phyloP scores from a whole-genome alignment of 2,888 invertebrate species.

The Ommatoiulus sabulosus region DNA sequence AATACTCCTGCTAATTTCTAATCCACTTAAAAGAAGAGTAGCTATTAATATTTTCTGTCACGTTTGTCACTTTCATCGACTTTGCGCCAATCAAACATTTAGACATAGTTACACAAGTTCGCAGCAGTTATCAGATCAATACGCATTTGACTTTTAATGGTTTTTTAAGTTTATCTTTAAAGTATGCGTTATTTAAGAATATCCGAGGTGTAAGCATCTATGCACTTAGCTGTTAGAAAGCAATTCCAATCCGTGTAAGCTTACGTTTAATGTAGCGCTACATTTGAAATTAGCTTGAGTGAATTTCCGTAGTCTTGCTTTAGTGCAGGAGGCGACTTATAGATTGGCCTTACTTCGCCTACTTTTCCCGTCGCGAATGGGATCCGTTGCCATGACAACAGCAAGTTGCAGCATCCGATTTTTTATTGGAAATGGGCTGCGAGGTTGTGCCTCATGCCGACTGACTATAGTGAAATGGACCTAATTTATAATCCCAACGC shows the following conservation, averaged over 20 bases:
- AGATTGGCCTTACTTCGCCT: not conserved
- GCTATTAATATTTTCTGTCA: not conserved
- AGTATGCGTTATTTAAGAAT: not conserved
- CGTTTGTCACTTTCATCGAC: not conserved
- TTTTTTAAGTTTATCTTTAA: not conserved
- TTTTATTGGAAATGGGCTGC: constrained; percentile 16
- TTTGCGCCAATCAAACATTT: too few species aligned
- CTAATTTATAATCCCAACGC: not conserved
- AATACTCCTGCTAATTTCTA: too few species aligned
- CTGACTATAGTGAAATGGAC: not conserved
- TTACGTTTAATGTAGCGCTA: not conserved
- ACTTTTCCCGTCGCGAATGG: not conserved
- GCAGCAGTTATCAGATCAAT: not conserved
- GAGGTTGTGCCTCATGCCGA: not conserved
- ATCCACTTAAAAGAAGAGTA: too few species aligned
- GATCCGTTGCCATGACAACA: not conserved
- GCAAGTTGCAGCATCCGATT: constrained; percentile 9
- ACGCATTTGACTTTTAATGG: not conserved
- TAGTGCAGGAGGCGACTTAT: not conserved
- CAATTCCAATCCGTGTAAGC: not conserved
- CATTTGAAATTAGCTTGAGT: constrained; percentile 5
- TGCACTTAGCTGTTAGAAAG: not conserved
- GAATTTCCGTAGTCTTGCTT: not conserved
- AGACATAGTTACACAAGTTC: not conserved
- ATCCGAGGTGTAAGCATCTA: not conserved